Conservation (phyloP, 2,797 vertebrate genomes). For the Catostomus latipinnis region DNA sequence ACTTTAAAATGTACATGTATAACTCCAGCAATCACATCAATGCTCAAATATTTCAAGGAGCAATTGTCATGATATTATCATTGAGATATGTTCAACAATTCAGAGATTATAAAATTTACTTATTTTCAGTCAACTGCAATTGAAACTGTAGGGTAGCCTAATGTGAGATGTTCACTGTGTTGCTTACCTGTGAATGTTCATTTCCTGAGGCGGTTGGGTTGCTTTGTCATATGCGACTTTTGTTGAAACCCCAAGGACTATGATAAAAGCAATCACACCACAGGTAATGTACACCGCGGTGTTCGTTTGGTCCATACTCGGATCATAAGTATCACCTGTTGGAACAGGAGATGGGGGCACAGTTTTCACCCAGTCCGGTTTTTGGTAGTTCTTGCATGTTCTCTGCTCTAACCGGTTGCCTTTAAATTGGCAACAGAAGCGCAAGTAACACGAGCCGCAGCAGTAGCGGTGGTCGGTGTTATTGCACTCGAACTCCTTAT, state of each 20-base stretch:
- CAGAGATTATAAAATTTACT: too few species aligned
- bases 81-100: too few species aligned
- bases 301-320: conserved; percentile 94
- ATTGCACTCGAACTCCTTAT: conserved; percentile 97
- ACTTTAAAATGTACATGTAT: neutral
- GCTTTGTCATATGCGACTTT: conserved; percentile 99
- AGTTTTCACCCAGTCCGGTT: conserved; percentile 88
- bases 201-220: conserved; percentile 94
- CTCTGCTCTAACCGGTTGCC: conserved; percentile 92
- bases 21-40: neutral
- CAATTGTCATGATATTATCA: neutral
- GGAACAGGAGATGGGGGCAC: conserved; percentile 76
- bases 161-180: neutral
- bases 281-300: conserved; percentile 97
- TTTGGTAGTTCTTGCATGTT: conserved; percentile 90
- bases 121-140: neutral
- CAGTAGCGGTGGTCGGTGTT: conserved; percentile 97
- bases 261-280: conserved; percentile 94
- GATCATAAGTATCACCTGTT: conserved; percentile 88
- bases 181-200: conserved; percentile 98
- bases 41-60: neutral
- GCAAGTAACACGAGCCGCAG: conserved; percentile 96
- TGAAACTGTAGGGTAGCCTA: neutral
- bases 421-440: conserved; percentile 97
- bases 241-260: conserved; percentile 91